A percentile compares a stretch with the other conserved stretches of the same genome.
Conservation (phyloP, 2,797 vertebrate species). For the Xiphophorus birchmanni region DNA sequence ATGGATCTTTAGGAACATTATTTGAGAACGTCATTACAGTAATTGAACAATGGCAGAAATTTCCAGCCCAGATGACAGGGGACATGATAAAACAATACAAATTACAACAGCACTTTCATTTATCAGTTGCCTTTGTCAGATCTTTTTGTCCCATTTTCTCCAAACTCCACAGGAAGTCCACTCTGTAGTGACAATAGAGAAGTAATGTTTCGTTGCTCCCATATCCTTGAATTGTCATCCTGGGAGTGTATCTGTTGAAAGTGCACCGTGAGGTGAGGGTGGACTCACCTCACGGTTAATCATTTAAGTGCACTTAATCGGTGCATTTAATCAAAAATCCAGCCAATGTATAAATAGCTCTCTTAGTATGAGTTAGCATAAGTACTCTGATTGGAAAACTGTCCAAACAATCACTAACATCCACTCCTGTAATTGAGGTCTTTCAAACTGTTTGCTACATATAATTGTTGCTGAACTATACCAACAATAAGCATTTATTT, state of each 20-base stretch:
- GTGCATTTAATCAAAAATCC: conserved; percentile 27
- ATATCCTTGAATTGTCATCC: conserved; percentile 77
- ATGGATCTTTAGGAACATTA: not conserved
- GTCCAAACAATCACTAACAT: not conserved
- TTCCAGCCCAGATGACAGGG: conserved; percentile 26
- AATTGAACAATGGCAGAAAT: conserved; percentile 9
- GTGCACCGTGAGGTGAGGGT: conserved; percentile 42
- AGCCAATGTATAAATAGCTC: conserved; percentile 24
- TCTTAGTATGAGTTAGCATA: conserved; percentile 34
- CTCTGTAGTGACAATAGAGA: conserved; percentile 18
- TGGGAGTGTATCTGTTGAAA: conserved; percentile 44
- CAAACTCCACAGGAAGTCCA: conserved; percentile 17
- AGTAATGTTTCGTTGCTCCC: conserved; percentile 32
- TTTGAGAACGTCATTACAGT: not conserved
- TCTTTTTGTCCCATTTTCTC: conserved; percentile 47
- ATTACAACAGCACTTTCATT: conserved; percentile 54
- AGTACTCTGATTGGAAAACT: conserved; percentile 18
- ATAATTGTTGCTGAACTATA: not conserved
- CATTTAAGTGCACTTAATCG: no score
- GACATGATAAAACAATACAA: conserved; percentile 48
- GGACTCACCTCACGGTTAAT: not conserved
- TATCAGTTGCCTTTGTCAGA: conserved; percentile 52
- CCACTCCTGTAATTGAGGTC: not conserved
- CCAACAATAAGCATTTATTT: not conserved
- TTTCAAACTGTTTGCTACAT: not conserved